These are phyloP conservation scores for Oikopleura dioica DNA, from an alignment of 23 tunicate genomes.

Conservation along the genomic window DNA sequence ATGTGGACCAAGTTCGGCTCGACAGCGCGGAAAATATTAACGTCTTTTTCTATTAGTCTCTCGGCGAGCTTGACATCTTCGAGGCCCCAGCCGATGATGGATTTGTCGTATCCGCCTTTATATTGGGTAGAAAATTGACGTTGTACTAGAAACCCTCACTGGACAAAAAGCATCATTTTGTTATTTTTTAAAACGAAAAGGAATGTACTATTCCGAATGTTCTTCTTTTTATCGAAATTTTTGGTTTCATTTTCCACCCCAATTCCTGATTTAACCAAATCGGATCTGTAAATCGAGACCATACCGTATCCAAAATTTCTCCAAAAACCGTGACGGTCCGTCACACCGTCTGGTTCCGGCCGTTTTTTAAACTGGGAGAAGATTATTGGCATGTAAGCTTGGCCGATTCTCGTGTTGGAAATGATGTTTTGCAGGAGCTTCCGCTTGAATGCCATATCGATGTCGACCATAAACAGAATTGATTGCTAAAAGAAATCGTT, in stretches of 20 bases:
- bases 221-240: too few relatives aligned
- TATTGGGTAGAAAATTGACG: too few relatives aligned
- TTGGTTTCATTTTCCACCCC: too few relatives aligned
- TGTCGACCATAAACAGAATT: neutral
- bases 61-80: neutral
- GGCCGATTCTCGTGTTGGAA: neutral
- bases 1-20: conserved; percentile 44
- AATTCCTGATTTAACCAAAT: neutral
- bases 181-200: too few relatives aligned
- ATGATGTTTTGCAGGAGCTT: neutral
- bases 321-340: neutral
- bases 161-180: too few relatives aligned
- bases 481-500: too few relatives aligned
- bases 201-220: too few relatives aligned
- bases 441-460: neutral
- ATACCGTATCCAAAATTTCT: neutral
- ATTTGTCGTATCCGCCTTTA: neutral
- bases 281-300: neutral
- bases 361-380: conserved; percentile 2
- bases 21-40: conserved; percentile 1
- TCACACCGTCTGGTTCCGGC: neutral
- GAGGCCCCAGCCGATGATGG: neutral
- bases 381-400: conserved; percentile 1
- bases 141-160: too few relatives aligned
- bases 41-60: neutral